Evolutionary conservation across 2,113 vertebrate species (phyloP).

Genomic region (Zeus faber): DNA sequence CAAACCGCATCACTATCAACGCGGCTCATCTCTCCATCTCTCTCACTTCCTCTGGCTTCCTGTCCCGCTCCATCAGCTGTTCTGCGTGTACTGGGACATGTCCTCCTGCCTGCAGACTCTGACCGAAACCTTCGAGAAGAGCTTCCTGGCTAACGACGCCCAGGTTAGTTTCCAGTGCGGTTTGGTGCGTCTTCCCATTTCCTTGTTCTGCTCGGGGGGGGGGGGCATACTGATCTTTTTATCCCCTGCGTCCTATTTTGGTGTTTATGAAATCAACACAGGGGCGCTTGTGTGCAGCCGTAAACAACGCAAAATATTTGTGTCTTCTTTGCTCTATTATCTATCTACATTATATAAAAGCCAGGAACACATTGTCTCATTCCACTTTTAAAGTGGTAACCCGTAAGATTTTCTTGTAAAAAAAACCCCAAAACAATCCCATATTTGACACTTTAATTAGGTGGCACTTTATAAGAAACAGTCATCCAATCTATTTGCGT

Average conservation of each 20-base stretch:
- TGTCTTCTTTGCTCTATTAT: too few relatives aligned
- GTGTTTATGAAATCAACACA: conserved; percentile 20
- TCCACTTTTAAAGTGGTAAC: too few relatives aligned
- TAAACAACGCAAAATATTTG: too few relatives aligned
- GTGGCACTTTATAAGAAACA: too few relatives aligned
- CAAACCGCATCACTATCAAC: too few relatives aligned
- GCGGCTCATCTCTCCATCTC: not conserved
- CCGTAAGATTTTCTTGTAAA: too few relatives aligned
- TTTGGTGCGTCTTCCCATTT: conserved; percentile 10
- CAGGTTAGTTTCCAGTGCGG: conserved; percentile 64
- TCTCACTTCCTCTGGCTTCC: conserved; percentile 20
- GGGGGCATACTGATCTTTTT: conserved; percentile 20
- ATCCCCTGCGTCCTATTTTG: conserved; percentile 7
- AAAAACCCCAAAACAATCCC: too few relatives aligned
- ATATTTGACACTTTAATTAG: too few relatives aligned
- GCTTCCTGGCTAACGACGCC: conserved; percentile 35
- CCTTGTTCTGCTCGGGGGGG: conserved; percentile 28
- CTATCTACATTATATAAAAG: too few relatives aligned
- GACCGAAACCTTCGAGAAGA: conserved; percentile 67
- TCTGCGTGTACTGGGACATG: conserved; percentile 74
- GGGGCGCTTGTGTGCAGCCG: conserved; percentile 1
- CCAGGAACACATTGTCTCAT: too few relatives aligned
- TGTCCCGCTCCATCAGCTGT: conserved; percentile 53
- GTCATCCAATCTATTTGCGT: too few relatives aligned
- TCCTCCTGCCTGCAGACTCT: conserved; percentile 60